Base-by-base conservation (phyloP, 2,797 vertebrate genomes). In the Enteromius fasciolatus region DNA sequence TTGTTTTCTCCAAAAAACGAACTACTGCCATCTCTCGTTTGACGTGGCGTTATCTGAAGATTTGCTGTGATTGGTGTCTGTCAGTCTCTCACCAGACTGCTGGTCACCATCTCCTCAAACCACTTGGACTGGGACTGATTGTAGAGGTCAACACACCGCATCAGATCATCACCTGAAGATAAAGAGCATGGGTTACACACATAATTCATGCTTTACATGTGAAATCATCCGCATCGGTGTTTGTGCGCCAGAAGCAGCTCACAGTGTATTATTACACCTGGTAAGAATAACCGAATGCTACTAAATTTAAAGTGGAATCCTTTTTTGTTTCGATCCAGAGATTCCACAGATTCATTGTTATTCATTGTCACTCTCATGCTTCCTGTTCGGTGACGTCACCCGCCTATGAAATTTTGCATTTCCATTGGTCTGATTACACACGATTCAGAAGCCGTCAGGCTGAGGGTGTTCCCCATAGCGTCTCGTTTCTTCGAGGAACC, bases 21-120 rank as follows among this genome's bases (percentile, higher is more conserved):
- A 25, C 12, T 4, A 25, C n/a, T 12, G 54, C 23, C 54, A 25
- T 25, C n/a, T 12, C 3, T 57, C 54, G 1, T 57, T 57, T 25
- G n/a, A 25, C 57, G 28, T 17, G 61, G 14, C 28, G 17, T 8
- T 36, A 39, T 39, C 64, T 48, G 69, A 48, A 48, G 4, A 25
- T 28, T 25, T 2, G n/a, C n/a, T 59, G n/a, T 59, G 23, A 59
- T 15, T 7, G 25, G 44, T 18, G 20, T 23, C 9, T 77, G 54
- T 14, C 23, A 14, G 14, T 61, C 57, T 63, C 95, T 86, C 93
- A 99, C 98, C 95, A 99, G 90, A 17, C 98, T 98, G 23, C 97
- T 97, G 10, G 98, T 99, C 84, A 99, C 98, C 95, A 99, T 99
- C 92, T 99, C 98, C 89, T 99, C 98, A 89, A 99, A 99, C 98